Evolutionary conservation across 1,140 invertebrate genomes (phyloP).

Genomic region (Leptinotarsa defecta): DNA sequence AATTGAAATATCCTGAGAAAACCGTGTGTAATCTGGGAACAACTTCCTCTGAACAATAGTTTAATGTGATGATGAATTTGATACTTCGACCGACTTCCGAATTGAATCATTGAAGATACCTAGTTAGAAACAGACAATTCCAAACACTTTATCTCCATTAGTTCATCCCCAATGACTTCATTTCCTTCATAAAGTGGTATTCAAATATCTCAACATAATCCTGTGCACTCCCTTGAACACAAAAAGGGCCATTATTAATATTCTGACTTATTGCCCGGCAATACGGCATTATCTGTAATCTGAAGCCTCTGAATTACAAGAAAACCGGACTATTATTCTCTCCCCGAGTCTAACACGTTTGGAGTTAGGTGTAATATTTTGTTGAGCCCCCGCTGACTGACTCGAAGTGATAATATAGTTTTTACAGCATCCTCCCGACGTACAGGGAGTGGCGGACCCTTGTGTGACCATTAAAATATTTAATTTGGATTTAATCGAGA

Average conservation of each 20-base stretch:
- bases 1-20: too few species aligned
- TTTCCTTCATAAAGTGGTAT: too few species aligned
- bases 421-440: slow-evolving; percentile 43
- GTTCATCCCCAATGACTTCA: too few species aligned
- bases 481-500: slow-evolving; percentile 51
- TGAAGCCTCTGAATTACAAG: slow-evolving; percentile 31
- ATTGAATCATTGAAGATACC: too few species aligned
- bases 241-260: slow-evolving; percentile 25
- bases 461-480: slow-evolving; percentile 49
- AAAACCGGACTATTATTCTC: slow-evolving; percentile 27
- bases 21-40: too few species aligned
- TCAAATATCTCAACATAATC: too few species aligned
- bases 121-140: too few species aligned
- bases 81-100: too few species aligned
- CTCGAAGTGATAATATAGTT: slow-evolving; percentile 51
- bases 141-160: too few species aligned
- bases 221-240: not conserved
- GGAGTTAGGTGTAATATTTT: slow-evolving; percentile 39
- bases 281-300: slow-evolving; percentile 24
- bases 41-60: too few species aligned
- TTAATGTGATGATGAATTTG: not conserved
- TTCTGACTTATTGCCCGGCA: slow-evolving; percentile 23
- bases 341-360: slow-evolving; percentile 16
- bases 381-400: slow-evolving; percentile 36
- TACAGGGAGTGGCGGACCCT: slow-evolving; percentile 40